phyloP scores from a whole-genome alignment of 2,113 vertebrate genomes.

The Phrynosoma platyrhinos region DNA sequence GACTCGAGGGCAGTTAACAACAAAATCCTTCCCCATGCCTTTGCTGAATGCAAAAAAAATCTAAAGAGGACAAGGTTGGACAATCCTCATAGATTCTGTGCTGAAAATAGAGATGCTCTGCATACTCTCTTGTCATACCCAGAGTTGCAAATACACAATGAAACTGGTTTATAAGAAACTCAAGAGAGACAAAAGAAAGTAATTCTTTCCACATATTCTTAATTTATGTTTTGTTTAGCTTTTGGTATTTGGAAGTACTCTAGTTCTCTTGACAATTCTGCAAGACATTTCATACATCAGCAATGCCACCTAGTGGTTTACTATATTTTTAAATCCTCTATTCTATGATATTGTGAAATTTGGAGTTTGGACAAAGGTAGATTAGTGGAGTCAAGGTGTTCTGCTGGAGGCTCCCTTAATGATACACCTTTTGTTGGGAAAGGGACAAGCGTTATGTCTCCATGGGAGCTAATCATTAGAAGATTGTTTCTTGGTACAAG shows the following conservation, averaged over 20 bases:
- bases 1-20: too few species aligned
- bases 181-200: background rate
- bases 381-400: background rate
- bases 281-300: background rate
- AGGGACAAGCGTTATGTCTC: background rate
- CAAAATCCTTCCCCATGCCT: too few species aligned
- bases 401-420: background rate
- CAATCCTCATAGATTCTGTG: background rate
- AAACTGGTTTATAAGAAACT: background rate
- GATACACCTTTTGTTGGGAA: background rate
- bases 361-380: background rate
- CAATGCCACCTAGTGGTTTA: constrained; percentile 9
- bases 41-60: background rate
- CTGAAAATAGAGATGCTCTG: background rate
- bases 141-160: background rate
- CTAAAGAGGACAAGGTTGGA: background rate
- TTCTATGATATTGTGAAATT: background rate
- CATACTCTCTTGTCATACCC: background rate
- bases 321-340: background rate
- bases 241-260: background rate
- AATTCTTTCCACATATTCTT: too few species aligned
- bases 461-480: background rate
- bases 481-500: background rate
- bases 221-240: background rate
- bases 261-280: background rate